phyloP scores from a whole-genome alignment of 2,888 invertebrate species.

The Heliconius ismenius region DNA sequence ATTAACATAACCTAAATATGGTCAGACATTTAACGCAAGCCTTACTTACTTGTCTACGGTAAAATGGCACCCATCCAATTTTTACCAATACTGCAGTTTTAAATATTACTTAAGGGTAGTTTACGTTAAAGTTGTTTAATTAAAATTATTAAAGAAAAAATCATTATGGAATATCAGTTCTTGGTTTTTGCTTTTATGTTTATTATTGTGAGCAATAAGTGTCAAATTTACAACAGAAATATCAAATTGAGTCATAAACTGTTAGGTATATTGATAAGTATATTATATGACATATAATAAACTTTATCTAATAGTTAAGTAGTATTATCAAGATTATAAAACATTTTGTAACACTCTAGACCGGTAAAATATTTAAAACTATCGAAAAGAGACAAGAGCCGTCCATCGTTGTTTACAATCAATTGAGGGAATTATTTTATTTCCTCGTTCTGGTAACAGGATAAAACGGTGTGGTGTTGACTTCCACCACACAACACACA shows the following conservation, averaged over 20 bases:
- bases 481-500: too few species aligned
- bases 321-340: conserved; percentile 4
- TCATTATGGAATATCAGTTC: background rate
- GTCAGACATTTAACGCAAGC: conserved; percentile 20
- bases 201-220: background rate
- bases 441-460: too few species aligned
- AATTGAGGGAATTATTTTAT: too few species aligned
- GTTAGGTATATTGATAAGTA: background rate
- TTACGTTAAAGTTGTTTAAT: background rate
- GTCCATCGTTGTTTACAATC: too few species aligned
- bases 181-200: background rate
- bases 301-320: background rate
- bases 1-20: conserved; percentile 26
- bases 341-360: background rate
- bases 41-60: conserved; percentile 4
- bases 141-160: background rate
- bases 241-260: background rate
- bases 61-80: background rate
- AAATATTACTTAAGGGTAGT: background rate
- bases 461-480: too few species aligned
- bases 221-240: background rate
- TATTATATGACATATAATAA: background rate
- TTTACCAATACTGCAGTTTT: conserved; percentile 6
- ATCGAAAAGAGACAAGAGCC: background rate
- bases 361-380: background rate